Evolutionary conservation across 2,888 invertebrate genomes (phyloP).

Genomic region (Nemurella pictetii): DNA sequence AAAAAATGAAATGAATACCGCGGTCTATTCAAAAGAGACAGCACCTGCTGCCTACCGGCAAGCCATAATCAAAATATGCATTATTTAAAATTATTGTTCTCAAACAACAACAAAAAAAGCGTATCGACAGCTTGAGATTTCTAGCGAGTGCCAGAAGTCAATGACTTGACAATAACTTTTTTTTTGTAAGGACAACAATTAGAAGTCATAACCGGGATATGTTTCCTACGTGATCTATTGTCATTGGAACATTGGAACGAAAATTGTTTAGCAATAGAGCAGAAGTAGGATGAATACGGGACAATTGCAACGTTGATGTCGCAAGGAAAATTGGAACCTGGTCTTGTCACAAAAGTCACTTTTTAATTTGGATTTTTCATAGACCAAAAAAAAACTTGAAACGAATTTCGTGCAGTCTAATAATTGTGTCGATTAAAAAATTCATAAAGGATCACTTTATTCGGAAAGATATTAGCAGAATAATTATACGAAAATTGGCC

Average conservation of each 20-base stretch:
- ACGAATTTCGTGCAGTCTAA: neutral
- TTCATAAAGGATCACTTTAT: neutral
- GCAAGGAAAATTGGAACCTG: neutral
- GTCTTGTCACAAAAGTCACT: neutral
- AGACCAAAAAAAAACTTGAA: neutral
- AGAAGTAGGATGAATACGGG: neutral
- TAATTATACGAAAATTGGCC: neutral
- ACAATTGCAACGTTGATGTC: neutral
- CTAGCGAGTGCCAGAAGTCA: neutral
- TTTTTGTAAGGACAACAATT: neutral
- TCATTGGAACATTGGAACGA: neutral
- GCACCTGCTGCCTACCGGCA: neutral
- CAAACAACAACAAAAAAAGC: neutral
- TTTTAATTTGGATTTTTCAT: neutral
- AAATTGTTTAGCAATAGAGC: too few species aligned
- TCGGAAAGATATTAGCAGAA: neutral
- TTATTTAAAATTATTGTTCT: slow-evolving; percentile 3
- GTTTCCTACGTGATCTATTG: neutral
- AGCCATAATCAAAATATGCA: slow-evolving; percentile 5
- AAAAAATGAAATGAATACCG: neutral
- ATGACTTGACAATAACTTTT: neutral
- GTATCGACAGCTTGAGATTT: neutral
- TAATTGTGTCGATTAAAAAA: neutral
- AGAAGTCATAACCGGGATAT: neutral
- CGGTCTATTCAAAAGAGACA: neutral